Base-by-base conservation (phyloP, 1,140 invertebrate species). In the Hestina assimilis region DNA sequence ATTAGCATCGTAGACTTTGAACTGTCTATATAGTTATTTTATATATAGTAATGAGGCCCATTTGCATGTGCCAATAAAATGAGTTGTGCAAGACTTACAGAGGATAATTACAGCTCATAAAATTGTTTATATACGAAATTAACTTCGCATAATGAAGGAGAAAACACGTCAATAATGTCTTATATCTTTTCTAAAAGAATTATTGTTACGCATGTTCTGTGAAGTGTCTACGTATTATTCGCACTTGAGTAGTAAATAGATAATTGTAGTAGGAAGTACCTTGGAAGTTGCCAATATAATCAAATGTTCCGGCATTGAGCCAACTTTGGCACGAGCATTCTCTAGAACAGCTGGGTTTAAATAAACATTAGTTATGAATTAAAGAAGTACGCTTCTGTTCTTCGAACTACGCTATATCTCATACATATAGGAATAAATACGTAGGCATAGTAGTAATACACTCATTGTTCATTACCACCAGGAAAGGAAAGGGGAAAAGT, bases 241-340 rank as follows among this genome's bases (percentile, higher is more conserved):
- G 31, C 41, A 55, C 52, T 45, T 26, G 45, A 29, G 28, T 59
- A 59, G 56, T 59, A 59, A 47, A 53, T 47, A 56, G 43, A 41
- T 4, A 42, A 51, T 31, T 40, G 45, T 56, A 53, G 57, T 53
- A 59, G 57, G 57, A 59, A 59, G 57, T 33, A 33, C 50, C 57
- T 59, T 53, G 57, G 15, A 53, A 23, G 42, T 42, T 53, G 33
- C 57, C 57, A 52, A 59, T 59, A 53, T 53, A 47, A 59, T 59
- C 57, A 47, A 52, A 53, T 50, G 33, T 26, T 42, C 33, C 50
- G 57, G 57, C 57, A 53, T 9, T 29, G 17, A 29, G 57, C 57
- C 57, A 59, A 59, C 29, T 53, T 24, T 47, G 33, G 29, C 57
- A 47, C 57, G 47, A 21, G 43, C 12, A 21, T 28, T 57, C 45